Evolutionary conservation across 1,140 invertebrate genomes (phyloP).

Genomic region (Pseudomyrmex dendroicus): DNA sequence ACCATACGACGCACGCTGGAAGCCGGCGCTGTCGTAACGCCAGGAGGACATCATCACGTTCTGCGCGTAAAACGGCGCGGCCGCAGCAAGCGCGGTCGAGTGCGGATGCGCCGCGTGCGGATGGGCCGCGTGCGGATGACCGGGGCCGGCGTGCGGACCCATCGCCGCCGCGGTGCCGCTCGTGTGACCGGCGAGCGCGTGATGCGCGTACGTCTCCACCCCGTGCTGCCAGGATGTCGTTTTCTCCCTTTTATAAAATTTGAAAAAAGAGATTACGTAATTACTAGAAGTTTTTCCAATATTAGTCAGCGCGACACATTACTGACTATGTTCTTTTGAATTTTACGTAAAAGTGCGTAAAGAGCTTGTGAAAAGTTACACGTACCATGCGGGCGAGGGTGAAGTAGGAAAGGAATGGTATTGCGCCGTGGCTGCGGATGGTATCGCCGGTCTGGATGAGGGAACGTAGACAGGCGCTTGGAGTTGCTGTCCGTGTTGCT

Average conservation of each 20-base stretch:
- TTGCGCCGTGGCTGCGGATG: constrained; percentile 81
- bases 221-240: constrained; percentile 84
- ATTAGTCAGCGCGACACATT: too few species aligned
- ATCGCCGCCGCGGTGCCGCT: constrained; percentile 79
- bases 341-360: too few species aligned
- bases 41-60: constrained; percentile 92
- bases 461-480: constrained; percentile 83
- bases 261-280: not conserved
- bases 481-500: constrained; percentile 81
- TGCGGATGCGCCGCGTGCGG: constrained; percentile 82
- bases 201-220: constrained; percentile 83
- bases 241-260: constrained; percentile 78
- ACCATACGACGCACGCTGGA: constrained; percentile 91
- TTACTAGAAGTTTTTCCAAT: too few species aligned
- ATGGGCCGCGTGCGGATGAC: constrained; percentile 81
- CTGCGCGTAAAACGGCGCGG: constrained; percentile 89
- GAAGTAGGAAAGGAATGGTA: constrained; percentile 83
- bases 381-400: constrained; percentile 82
- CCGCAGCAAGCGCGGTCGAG: constrained; percentile 82
- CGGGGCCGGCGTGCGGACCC: constrained; percentile 80
- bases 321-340: too few species aligned
- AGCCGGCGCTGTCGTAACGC: constrained; percentile 90
- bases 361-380: not conserved
- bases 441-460: constrained; percentile 81
- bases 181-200: constrained; percentile 82